phyloP scores from a whole-genome alignment of 2,797 vertebrate species.

The Pangasius sanitwongsei region DNA sequence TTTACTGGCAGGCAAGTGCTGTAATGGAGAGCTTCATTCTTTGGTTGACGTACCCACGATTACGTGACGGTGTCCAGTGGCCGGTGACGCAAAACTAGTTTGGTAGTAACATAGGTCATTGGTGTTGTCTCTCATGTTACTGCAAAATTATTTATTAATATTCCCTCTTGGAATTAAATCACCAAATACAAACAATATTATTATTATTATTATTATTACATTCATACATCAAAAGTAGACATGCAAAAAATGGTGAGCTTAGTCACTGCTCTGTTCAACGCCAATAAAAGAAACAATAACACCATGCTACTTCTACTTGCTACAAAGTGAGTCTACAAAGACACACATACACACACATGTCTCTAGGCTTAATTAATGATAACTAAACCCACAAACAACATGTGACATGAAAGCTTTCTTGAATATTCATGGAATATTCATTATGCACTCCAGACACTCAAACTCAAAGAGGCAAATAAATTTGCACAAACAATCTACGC shows the following conservation, averaged over 20 bases:
- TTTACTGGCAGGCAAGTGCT: background rate
- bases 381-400: slow-evolving; percentile 5
- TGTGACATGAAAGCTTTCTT: slow-evolving; percentile 8
- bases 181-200: background rate
- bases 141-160: background rate
- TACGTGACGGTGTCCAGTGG: background rate
- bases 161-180: background rate
- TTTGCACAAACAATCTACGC: background rate
- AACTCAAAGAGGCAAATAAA: background rate
- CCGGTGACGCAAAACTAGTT: background rate
- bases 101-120: background rate
- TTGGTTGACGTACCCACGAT: too few species aligned
- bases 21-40: background rate
- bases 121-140: background rate
- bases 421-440: slow-evolving; percentile 19
- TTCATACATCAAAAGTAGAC: background rate
- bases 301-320: background rate
- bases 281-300: background rate
- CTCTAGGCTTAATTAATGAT: slow-evolving; percentile 10
- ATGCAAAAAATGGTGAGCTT: background rate
- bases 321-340: background rate
- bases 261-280: background rate
- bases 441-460: slow-evolving; percentile 21
- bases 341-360: background rate
- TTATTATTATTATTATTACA: background rate